These are phyloP conservation scores for Aradophagus sp. DNA, from an alignment of 1,140 invertebrate species.

Conservation along the genomic window DNA sequence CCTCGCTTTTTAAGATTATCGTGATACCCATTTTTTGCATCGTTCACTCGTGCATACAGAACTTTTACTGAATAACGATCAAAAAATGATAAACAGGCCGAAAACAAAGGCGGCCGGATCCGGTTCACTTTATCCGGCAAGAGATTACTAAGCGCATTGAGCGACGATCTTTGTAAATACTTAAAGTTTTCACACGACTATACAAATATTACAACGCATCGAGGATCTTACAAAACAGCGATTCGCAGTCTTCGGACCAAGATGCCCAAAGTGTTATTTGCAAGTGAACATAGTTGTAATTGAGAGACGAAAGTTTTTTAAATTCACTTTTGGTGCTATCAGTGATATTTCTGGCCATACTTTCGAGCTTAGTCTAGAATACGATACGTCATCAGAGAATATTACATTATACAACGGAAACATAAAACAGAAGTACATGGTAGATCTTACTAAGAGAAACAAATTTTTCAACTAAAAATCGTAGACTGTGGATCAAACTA, in stretches of 20 bases:
- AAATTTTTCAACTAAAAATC: too few relatives aligned
- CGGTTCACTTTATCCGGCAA: neutral
- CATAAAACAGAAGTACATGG: too few relatives aligned
- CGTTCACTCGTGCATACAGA: constrained; percentile 2
- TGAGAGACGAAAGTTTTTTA: constrained; percentile 21
- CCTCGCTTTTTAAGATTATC: constrained; percentile 43
- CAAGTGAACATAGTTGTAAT: neutral
- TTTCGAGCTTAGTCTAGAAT: constrained; percentile 45
- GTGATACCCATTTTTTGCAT: constrained; percentile 21
- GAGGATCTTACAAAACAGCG: too few relatives aligned
- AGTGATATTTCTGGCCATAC: constrained; percentile 50
- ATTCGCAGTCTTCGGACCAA: neutral
- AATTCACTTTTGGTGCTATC: constrained; percentile 47
- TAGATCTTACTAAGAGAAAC: too few relatives aligned
- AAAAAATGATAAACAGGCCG: constrained; percentile 1
- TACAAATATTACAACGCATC: constrained; percentile 8
- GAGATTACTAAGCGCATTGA: constrained; percentile 1
- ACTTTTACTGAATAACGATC: neutral
- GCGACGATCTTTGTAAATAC: constrained; percentile 14
- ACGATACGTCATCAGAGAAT: constrained; percentile 9
- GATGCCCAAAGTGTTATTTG: constrained; percentile 3
- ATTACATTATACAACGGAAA: constrained; percentile 22
- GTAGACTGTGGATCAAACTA: too few relatives aligned
- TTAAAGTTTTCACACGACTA: constrained; percentile 1
- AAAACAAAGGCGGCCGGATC: neutral